Evolutionary conservation across 2,888 invertebrate species (phyloP).

Genomic region (Plebejus anna): DNA sequence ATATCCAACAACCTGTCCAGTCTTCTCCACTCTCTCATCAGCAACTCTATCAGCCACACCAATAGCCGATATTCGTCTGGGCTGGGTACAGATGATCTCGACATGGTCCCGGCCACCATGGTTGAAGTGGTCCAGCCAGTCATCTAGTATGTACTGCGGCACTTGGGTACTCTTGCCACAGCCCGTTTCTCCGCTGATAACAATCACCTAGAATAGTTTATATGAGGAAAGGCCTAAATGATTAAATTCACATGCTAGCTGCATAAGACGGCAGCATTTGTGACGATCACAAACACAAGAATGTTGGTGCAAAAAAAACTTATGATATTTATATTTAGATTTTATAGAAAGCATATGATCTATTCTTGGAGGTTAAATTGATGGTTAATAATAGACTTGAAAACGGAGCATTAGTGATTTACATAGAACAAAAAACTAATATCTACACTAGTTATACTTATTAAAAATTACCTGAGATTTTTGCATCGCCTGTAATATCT

Average conservation of each 20-base stretch:
- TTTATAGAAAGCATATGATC: too few relatives aligned
- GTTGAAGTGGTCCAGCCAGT: slow-evolving; percentile 84
- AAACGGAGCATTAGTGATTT: neutral
- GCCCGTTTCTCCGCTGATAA: slow-evolving; percentile 91
- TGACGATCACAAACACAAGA: too few relatives aligned
- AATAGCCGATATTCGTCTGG: slow-evolving; percentile 93
- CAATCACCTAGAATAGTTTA: slow-evolving; percentile 71
- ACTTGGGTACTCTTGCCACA: slow-evolving; percentile 93
- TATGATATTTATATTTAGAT: too few relatives aligned
- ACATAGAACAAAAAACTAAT: neutral
- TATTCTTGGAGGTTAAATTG: neutral
- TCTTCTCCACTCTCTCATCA: slow-evolving; percentile 88
- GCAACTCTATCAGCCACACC: slow-evolving; percentile 96
- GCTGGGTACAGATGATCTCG: slow-evolving; percentile 95
- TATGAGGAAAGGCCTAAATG: neutral
- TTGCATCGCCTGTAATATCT: slow-evolving; percentile 83
- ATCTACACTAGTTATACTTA: neutral
- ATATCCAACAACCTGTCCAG: slow-evolving; percentile 87
- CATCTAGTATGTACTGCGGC: slow-evolving; percentile 95
- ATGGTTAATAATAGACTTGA: neutral
- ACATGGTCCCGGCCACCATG: slow-evolving; percentile 81
- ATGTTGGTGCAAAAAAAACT: too few relatives aligned
- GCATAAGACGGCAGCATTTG: too few relatives aligned
- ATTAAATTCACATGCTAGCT: neutral
- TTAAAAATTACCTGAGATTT: slow-evolving; percentile 75